Base-by-base conservation (phyloP, 2,888 invertebrate species). In the Unio pictorum region DNA sequence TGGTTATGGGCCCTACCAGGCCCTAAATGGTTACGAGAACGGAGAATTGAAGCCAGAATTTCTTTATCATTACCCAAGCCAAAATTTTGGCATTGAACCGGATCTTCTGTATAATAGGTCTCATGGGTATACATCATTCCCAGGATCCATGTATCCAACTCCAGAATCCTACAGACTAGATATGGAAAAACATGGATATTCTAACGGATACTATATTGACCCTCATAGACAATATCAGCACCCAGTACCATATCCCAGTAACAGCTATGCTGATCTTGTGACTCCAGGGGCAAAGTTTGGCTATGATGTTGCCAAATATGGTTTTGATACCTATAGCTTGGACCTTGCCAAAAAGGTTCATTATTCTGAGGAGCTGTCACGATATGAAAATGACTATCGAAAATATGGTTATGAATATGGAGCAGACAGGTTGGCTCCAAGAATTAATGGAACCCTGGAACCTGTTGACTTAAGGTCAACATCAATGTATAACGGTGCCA, bases 181-280 rank as follows among this genome's bases (percentile, higher is more conserved):
- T 34, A 74, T 82, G 23, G 87, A 86, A 20, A 86, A 87, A 79
- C 86, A 87, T 72, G 73, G 82, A 54, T 84, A 86, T 67, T 76
- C 85, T 28, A 86, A 86, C 71, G 87, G 87, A 30, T 89, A 88
- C 73, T 88, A 88, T 72, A 74, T 87, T 23, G 88, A 89, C 66
- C 73, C 77, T 7, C 77, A 77, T 59, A 78, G 89, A 72, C 88
- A 88, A 70, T 88, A 88, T 75, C 88, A 89, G 67, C 84, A 86
- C 68, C 78, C 86, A 8, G 76, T 87, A 61, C 83, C 86, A 55
- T 88, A 88, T 75, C 81, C 83, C 66, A 82, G 85, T 64, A 87
- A 86, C 69, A 82, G 85, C 55, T 89, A 88, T 69, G 74, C 87
- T n/a, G 89, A 89, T 68, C 73, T 88, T 55, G 82, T 88, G 75